These are phyloP conservation scores for Ctenosaura bakeri DNA, from an alignment of 2,797 vertebrate species.

Conservation along the genomic window DNA sequence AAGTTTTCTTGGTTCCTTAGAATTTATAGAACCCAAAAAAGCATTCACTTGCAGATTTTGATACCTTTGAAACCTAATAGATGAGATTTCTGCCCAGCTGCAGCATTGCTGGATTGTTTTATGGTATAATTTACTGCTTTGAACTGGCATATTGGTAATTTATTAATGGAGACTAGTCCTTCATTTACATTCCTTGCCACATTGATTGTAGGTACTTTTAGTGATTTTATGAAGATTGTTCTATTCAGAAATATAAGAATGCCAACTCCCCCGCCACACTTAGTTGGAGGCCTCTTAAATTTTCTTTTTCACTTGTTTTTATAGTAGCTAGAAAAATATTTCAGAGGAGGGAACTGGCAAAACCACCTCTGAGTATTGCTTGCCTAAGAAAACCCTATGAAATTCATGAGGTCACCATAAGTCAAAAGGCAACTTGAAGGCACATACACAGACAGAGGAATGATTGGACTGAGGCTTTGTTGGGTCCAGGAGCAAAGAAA, in stretches of 20 bases:
- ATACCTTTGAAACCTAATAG: conserved; percentile 41
- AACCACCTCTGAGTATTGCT: too few relatives aligned
- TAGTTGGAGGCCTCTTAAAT: too few relatives aligned
- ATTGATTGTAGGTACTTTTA: conserved; percentile 34
- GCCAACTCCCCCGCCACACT: too few relatives aligned
- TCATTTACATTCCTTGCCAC: conserved; percentile 32
- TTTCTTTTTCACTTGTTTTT: too few relatives aligned
- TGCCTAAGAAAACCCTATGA: too few relatives aligned
- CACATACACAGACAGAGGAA: too few relatives aligned
- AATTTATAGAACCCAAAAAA: conserved; percentile 17
- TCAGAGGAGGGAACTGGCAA: too few relatives aligned
- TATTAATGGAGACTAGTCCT: conserved; percentile 27
- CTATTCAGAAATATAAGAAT: background rate
- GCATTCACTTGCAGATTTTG: conserved; percentile 23
- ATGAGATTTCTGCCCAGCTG: background rate
- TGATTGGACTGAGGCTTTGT: too few relatives aligned
- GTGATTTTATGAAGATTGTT: background rate
- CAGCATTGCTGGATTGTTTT: background rate
- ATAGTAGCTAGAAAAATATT: too few relatives aligned
- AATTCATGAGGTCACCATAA: too few relatives aligned
- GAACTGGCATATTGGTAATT: conserved; percentile 32
- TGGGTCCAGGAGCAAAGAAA: too few relatives aligned
- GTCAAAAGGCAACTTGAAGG: too few relatives aligned
- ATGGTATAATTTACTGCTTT: conserved; percentile 24
- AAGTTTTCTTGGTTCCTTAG: conserved; percentile 17